Evolutionary conservation across 1,140 invertebrate species (phyloP), one percentile per base, ranked within the genome.

Genomic region (Catajapyx aquilonaris): DNA sequence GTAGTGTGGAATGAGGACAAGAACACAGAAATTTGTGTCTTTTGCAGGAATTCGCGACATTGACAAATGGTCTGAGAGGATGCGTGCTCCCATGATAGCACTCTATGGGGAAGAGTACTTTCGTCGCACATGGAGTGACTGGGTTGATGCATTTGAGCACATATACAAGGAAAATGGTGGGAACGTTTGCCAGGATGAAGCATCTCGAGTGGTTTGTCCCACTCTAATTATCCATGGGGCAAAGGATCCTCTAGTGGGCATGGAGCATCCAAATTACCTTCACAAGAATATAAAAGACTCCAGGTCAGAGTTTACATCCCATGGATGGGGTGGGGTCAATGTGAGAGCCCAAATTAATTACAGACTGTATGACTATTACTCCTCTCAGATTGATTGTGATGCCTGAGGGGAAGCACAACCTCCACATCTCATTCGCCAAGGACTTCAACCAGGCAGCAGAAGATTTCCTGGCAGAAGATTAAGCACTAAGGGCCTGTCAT

Each of bases 211-310:
- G 41, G 56, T 64, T 22, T 79, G 76, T 44, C 73, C 74, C 1
- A 83, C 78, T 10, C 66, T 84, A 5, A 76, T 90, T 41, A 45
- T 88, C 20, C 78, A 88, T 51, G 85, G 84, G 1, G 60, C 68
- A 31, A 80, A 84, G 51, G 84, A 90, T 60, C 62, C 70, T 1
- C 57, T 84, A 53, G 70, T 88, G n/a, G 62, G 69, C 1, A 46
- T 54, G 16, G 66, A 74, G 39, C 85, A 90, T 61, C 65, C 76
- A 1, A 56, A 64, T 4, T 73, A 75, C 54, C 52, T 86, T n/a
- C 57, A 67, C 25, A 57, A 69, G 17, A 56, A 78, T 46, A 78
- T 85, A 36, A 55, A 54, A 42, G 57, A 65, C 42, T 66, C 71
- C 7, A 67, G 58, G 76, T 79, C 61, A 57, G 52, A 28, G 13